Evolutionary conservation across 2,797 vertebrate species (phyloP), one percentile per base, ranked within the genome.

Genomic region (Synaphobranchus kaupii): DNA sequence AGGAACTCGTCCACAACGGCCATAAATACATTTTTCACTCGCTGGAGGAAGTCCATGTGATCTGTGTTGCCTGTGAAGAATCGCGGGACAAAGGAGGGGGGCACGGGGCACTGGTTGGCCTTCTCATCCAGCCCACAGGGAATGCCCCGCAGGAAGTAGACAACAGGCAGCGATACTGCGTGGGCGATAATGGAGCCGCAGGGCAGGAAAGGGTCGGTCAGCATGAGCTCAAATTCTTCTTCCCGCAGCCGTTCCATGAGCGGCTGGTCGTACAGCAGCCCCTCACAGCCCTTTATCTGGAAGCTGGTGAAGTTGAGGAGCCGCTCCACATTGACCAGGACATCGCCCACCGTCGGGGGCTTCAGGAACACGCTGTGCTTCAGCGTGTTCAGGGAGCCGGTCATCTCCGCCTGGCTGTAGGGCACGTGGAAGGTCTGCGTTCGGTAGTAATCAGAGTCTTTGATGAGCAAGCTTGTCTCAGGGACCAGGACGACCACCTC

Each of bases 141-240:
- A 44, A 96, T 88, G 10, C 93, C 93, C 1, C 91, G 92, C 60
- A 95, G 84, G 85, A 96, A 96, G 88, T 96, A 95, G 54, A 97
- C 89, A 0, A 80, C 90, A 0, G 96, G 96, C 63, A 97, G 92
- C 2, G 93, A 93, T 83, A 97, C 92, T 0, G 90, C 4, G 0
- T 91, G 92, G 0, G 95, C 90, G 44, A 97, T 84, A 44, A 97
- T 85, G 71, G 94, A n/a, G 20, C 96, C 96, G 12, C 96, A 97
- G 0, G 96, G 96, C 58, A 95, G 91, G 84, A 96, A 96, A 0
- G 96, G 95, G 90, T 96, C 96, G 0, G 95, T 96, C 0, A 97
- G 93, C 88, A 96, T 0, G 3, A 92, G 0, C 8, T 96, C 92
- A 6, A 95, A 97, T 0, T 78, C 84, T 25, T 85, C 58, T 0